Evolutionary conservation across 1,140 invertebrate species (phyloP).

Genomic region (Whitmania pigra): DNA sequence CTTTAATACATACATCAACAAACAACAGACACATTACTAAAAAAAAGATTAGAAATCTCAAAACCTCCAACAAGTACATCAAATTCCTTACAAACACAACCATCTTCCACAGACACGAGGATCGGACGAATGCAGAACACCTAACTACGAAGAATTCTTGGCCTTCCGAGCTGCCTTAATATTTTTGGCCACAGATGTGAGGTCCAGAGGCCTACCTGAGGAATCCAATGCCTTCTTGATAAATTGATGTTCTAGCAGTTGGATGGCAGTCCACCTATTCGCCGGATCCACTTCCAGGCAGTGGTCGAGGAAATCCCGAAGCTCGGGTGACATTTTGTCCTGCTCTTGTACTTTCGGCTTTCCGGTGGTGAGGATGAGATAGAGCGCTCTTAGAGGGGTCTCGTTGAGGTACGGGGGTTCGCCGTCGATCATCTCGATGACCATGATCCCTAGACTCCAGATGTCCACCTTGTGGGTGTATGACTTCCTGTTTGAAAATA

Average conservation of each 20-base stretch:
- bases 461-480: constrained; percentile 29
- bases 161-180: constrained; percentile 23
- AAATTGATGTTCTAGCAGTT: constrained; percentile 78
- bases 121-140: no score
- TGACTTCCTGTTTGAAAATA: constrained; percentile 18
- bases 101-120: no score
- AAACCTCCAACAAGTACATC: no score
- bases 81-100: no score
- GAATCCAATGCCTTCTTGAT: constrained; percentile 45
- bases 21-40: no score
- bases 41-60: no score
- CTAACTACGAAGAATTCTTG: not conserved
- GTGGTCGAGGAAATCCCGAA: constrained; percentile 63
- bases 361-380: constrained; percentile 28
- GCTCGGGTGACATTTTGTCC: constrained; percentile 17
- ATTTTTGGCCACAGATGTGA: constrained; percentile 71
- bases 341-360: constrained; percentile 26
- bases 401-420: constrained; percentile 32
- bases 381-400: constrained; percentile 27
- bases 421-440: constrained; percentile 33
- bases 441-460: constrained; percentile 30
- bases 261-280: constrained; percentile 69
- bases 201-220: constrained; percentile 45
- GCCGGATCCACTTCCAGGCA: constrained; percentile 80
- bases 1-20: no score